phyloP scores from a whole-genome alignment of 2,113 vertebrate species.

The Calypte anna region DNA sequence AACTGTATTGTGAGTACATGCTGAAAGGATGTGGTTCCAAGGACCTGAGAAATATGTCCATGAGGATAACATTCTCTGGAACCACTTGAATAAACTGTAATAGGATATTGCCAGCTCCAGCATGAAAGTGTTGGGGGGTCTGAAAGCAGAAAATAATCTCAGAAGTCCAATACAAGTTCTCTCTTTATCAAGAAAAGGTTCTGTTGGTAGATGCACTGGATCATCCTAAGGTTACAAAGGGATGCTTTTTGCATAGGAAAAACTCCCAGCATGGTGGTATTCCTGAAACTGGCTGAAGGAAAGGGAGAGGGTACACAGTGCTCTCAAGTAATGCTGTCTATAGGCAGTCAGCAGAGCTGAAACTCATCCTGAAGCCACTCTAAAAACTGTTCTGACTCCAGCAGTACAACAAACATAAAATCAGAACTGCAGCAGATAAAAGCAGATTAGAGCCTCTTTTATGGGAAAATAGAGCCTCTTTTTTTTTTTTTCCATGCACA shows the following conservation, averaged over 20 bases:
- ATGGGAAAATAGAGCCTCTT: not conserved
- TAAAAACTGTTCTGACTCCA: not conserved
- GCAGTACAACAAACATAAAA: not conserved
- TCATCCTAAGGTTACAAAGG: not conserved
- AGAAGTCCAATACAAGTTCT: not conserved
- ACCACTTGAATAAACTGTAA: constrained; percentile 19
- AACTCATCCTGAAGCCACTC: not conserved
- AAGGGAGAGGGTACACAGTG: not conserved
- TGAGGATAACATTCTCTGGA: not conserved
- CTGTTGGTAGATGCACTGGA: not conserved
- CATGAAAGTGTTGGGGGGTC: not conserved
- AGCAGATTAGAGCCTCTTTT: not conserved
- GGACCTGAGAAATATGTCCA: not conserved
- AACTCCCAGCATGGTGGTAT: not conserved
- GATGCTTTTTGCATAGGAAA: not conserved
- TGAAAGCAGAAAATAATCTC: not conserved
- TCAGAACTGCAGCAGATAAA: not conserved
- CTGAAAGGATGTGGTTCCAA: not conserved
- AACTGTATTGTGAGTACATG: not conserved
- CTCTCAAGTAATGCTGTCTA: not conserved
- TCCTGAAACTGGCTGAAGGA: not conserved
- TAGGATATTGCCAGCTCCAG: not conserved
- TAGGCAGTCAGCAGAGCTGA: not conserved
- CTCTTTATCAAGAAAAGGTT: not conserved
- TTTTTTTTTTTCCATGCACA: not conserved